A percentile compares a stretch with the other conserved stretches of the same genome.
These are phyloP conservation scores for Loripinus fragilis DNA, from an alignment of 2,888 invertebrate genomes.

Conservation along the genomic window DNA sequence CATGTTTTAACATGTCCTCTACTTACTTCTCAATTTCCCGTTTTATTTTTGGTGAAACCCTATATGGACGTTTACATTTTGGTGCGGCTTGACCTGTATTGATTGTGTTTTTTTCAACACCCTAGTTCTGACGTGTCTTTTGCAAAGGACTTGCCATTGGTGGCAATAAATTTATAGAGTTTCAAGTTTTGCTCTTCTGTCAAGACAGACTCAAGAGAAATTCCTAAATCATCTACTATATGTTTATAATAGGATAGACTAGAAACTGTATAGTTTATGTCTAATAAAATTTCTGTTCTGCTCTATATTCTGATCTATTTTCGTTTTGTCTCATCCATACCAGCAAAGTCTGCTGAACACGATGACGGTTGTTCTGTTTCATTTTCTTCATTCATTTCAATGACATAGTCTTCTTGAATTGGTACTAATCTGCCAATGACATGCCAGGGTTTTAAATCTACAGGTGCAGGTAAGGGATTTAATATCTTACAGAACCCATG, in stretches of 20 bases:
- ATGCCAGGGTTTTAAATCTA: neutral
- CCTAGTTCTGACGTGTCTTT: constrained; percentile 49
- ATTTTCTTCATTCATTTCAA: constrained; percentile 15
- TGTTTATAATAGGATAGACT: too few species aligned
- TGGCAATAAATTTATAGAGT: constrained; percentile 31
- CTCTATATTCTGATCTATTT: neutral
- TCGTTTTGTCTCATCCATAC: neutral
- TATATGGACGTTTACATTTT: constrained; percentile 15
- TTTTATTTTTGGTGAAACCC: constrained; percentile 20
- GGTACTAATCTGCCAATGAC: constrained; percentile 36
- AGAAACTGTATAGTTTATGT: too few species aligned
- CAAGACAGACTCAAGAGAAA: constrained; percentile 27
- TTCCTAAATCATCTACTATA: constrained; percentile 22
- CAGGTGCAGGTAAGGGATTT: constrained; percentile 24
- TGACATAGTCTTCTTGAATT: constrained; percentile 26
- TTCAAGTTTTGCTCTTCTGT: constrained; percentile 12
- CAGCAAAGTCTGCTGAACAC: neutral
- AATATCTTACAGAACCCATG: constrained; percentile 29
- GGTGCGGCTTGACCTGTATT: constrained; percentile 26
- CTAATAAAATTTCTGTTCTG: too few species aligned
- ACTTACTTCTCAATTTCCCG: constrained; percentile 10
- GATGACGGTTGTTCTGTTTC: neutral
- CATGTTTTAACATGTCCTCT: constrained; percentile 20
- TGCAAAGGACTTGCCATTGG: constrained; percentile 41
- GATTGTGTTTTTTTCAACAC: constrained; percentile 18